phyloP scores from a whole-genome alignment of 2,113 vertebrate species.

The Cryptotis parvus region DNA sequence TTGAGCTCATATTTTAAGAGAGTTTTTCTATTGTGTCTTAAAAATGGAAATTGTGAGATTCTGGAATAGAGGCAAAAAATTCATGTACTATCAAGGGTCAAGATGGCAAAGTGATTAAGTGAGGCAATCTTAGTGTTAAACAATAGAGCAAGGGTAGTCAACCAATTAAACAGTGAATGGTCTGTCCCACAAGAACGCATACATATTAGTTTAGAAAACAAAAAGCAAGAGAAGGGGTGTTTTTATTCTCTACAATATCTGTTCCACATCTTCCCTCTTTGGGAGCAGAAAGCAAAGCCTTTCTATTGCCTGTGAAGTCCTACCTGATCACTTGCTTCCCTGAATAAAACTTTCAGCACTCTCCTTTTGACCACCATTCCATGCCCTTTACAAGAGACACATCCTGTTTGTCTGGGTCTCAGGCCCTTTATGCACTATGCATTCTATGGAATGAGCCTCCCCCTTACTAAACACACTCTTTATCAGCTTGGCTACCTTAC shows the following conservation, averaged over 20 bases:
- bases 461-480: background rate
- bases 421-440: background rate
- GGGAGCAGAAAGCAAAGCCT: background rate
- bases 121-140: background rate
- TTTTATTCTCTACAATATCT: background rate
- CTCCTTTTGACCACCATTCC: too few species aligned
- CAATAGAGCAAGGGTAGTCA: background rate
- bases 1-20: conserved; percentile 28
- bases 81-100: background rate
- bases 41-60: conserved; percentile 37
- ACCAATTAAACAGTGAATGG: background rate
- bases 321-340: background rate
- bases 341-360: background rate
- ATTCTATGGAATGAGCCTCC: background rate
- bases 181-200: background rate
- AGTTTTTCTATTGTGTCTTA: background rate
- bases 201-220: background rate
- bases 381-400: background rate
- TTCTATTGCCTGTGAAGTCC: background rate
- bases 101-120: background rate
- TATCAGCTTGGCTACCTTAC: background rate
- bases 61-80: conserved; percentile 36
- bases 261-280: background rate
- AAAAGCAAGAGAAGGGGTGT: background rate
- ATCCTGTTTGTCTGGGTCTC: background rate